Percentiles rank a stretch among this genome's conserved stretches.
Conservation (phyloP, 2,113 vertebrate genomes). For the Pristiophorus japonicus region DNA sequence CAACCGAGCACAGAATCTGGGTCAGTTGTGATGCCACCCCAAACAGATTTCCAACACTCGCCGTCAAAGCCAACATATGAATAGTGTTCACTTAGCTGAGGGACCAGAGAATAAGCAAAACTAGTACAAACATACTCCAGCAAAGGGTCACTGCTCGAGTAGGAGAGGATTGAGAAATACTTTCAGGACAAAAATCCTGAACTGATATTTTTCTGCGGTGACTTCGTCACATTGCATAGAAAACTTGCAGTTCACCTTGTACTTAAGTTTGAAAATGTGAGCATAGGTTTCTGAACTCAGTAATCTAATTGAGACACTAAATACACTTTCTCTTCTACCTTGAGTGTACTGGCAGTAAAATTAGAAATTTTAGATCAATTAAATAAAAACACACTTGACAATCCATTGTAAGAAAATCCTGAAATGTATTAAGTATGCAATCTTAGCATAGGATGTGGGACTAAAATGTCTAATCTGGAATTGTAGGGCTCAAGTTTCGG, state of each 20-base stretch:
- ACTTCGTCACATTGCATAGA: neutral
- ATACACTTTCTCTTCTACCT: neutral
- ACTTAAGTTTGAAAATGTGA: neutral
- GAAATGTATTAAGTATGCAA: neutral
- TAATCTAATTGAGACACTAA: neutral
- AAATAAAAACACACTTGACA: neutral
- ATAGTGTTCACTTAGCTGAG: too few relatives aligned
- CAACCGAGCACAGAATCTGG: too few relatives aligned
- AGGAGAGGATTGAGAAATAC: neutral
- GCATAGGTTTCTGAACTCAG: neutral
- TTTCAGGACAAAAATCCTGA: neutral
- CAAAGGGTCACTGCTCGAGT: too few relatives aligned
- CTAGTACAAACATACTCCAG: too few relatives aligned
- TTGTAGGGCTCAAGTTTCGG: too few relatives aligned
- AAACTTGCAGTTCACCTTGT: neutral
- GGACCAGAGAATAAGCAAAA: too few relatives aligned
- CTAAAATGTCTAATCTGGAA: neutral
- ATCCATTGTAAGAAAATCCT: neutral
- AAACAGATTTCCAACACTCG: too few relatives aligned
- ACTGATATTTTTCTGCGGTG: neutral
- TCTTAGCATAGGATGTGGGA: neutral
- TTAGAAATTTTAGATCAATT: neutral
- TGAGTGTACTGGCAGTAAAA: neutral
- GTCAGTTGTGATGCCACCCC: too few relatives aligned
- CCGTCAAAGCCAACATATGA: too few relatives aligned